A percentile compares a stretch with the other conserved stretches of the same genome.
Conservation (phyloP, 2,888 invertebrate species). For the Matsumyia berberina region DNA sequence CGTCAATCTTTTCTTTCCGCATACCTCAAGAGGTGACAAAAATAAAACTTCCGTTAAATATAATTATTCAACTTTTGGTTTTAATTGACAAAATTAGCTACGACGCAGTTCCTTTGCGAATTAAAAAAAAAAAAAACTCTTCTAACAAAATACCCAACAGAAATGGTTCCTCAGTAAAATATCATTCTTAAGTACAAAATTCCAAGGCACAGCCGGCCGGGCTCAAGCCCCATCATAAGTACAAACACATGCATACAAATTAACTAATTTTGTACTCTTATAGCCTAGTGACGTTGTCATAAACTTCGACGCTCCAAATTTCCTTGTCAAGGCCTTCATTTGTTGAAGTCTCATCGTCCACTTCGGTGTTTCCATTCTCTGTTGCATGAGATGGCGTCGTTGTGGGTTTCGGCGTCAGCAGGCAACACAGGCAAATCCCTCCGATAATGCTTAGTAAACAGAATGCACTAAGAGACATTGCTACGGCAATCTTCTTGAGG, state of each 20-base stretch:
- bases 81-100: neutral
- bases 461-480: conserved; percentile 82
- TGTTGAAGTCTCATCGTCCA: conserved; percentile 23
- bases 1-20: too few species aligned
- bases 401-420: conserved; percentile 79
- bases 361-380: conserved; percentile 48
- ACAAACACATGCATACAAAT: conserved; percentile 20
- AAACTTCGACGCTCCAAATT: conserved; percentile 67
- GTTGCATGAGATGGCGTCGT: neutral
- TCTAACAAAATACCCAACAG: too few species aligned
- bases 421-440: conserved; percentile 81
- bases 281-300: conserved; percentile 46
- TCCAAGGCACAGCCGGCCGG: conserved; percentile 39
- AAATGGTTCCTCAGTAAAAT: neutral
- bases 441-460: conserved; percentile 82
- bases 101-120: neutral
- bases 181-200: conserved; percentile 3
- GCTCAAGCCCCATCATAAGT: conserved; percentile 4
- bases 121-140: neutral
- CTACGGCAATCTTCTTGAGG: conserved; percentile 81
- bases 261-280: conserved; percentile 28
- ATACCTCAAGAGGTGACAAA: too few species aligned
- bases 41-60: too few species aligned
- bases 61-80: too few species aligned
- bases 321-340: conserved; percentile 41